Conservation (phyloP, 1,140 invertebrate genomes). For the Melitaea cinxia region DNA sequence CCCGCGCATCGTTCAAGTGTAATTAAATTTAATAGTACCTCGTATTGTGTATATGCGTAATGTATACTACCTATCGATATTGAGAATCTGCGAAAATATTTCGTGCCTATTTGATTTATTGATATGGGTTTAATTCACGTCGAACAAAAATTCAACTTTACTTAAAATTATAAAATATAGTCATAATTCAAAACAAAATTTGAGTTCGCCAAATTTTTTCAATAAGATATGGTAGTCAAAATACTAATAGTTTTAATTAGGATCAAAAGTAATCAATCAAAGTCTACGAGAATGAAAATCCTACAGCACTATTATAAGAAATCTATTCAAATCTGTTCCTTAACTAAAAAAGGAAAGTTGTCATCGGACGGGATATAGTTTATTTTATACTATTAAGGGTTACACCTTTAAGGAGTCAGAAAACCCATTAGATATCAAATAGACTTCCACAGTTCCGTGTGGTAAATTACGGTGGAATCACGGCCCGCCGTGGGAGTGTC, state of each 20-base stretch:
- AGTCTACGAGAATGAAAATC: not conserved
- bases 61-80: slow-evolving; percentile 24
- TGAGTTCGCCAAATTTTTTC: not conserved
- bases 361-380: not conserved
- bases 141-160: no score
- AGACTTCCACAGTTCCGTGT: slow-evolving; percentile 28
- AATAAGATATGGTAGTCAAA: not conserved
- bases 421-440: slow-evolving; percentile 21
- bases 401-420: slow-evolving; percentile 13
- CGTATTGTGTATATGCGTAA: slow-evolving; percentile 34
- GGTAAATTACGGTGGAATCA: slow-evolving; percentile 37
- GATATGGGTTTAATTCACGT: no score
- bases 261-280: slow-evolving; percentile 4
- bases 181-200: not conserved
- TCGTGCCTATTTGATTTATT: slow-evolving; percentile 3
- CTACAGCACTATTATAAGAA: not conserved
- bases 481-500: slow-evolving; percentile 46
- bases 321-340: not conserved
- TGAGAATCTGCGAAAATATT: slow-evolving; percentile 3
- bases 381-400: slow-evolving; percentile 3
- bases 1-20: slow-evolving; percentile 32
- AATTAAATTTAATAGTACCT: slow-evolving; percentile 49
- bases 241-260: no score
- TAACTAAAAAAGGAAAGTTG: slow-evolving; percentile 9
- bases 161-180: no score